A percentile compares a stretch with the other conserved stretches of the same genome.
phyloP scores from a whole-genome alignment of 2,113 vertebrate species.

The Philantomba maxwellii region DNA sequence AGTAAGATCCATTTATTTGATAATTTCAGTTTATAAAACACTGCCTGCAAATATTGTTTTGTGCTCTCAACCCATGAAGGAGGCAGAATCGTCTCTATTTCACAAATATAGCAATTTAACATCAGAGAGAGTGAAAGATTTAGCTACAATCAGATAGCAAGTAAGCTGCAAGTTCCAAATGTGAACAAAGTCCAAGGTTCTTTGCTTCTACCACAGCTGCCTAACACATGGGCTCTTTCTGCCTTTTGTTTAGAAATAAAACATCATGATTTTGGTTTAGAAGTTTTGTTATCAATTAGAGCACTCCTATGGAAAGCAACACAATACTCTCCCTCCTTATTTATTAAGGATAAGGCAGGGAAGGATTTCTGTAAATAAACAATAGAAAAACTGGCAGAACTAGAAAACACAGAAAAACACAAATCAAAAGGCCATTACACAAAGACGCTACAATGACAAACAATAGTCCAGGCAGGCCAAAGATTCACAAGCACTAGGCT shows the following conservation, averaged over 20 bases:
- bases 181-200: neutral
- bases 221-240: neutral
- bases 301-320: neutral
- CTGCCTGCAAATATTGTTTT: neutral
- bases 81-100: neutral
- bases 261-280: neutral
- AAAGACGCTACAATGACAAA: neutral
- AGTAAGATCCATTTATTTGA: neutral
- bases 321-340: neutral
- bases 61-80: neutral
- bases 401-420: neutral
- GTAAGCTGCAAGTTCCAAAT: neutral
- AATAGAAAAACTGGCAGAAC: neutral
- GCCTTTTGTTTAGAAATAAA: neutral
- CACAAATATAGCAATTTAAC: neutral
- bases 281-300: constrained; percentile 11
- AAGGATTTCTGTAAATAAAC: constrained; percentile 3
- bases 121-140: neutral
- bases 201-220: neutral
- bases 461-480: neutral
- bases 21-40: constrained; percentile 5
- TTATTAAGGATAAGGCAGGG: neutral
- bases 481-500: neutral
- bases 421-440: constrained; percentile 13
- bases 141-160: neutral